Base-by-base conservation (phyloP, 1,140 invertebrate genomes). In the Magallana gigas region DNA sequence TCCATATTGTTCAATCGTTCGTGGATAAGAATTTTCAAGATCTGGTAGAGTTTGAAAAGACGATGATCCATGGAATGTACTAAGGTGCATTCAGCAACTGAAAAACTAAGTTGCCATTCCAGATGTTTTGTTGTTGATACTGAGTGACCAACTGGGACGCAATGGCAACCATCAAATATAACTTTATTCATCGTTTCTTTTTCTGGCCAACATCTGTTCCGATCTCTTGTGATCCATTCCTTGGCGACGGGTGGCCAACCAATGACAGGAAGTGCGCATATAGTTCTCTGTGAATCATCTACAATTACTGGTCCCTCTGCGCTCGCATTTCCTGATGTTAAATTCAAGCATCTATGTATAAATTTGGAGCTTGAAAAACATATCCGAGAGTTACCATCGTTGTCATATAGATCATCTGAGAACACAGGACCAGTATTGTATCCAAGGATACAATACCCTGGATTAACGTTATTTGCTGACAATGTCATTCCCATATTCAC, bases 1-100 rank as follows among this genome's bases (percentile, higher is more conserved):
- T 0, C 7, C 23, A 29, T 11, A 12, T 18, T 29, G 23, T 76
- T 29, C 3, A 76, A 12, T 5, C 36, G 23, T 29, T 76, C 68
- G 23, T 29, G 23, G 29, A 29, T 29, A 76, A 76, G 68, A 76
- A 76, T 76, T 29, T 76, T 76, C 36, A 76, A 76, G 68, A 76
- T 76, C 12, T 76, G 68, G 14, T 76, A 76, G 23, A 76, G 7
- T 8, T 76, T 76, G 11, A 76, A 76, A 76, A 76, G 23, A 12
- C 23, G 4, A 36, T 12, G 9, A 29, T 36, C 68, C 68, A 76
- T 29, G 23, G 68, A 76, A 12, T 29, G 11, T 12, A 76, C 36
- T 23, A 76, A 76, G 5, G 12, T 18, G 12, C 11, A 29, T 23
- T 76, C 68, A 12, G 23, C 68, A 9, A 76, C 68, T 76, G 68